Evolutionary conservation across 2,113 vertebrate species (phyloP).

Genomic region (Balaeniceps rex): DNA sequence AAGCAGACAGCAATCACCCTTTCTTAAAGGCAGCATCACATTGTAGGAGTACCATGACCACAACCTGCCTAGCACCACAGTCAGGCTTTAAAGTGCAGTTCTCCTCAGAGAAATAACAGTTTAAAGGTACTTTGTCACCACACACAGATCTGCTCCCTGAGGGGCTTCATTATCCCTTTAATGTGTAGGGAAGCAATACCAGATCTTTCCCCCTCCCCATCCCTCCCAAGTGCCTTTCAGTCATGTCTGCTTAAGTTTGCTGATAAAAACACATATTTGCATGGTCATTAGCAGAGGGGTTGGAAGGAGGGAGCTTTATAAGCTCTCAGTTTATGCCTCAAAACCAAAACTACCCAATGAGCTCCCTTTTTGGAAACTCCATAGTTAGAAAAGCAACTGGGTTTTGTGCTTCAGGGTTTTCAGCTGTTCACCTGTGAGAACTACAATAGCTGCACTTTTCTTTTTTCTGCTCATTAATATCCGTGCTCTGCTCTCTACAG

Average conservation of each 20-base stretch:
- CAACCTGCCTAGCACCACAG: background rate
- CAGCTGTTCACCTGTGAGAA: background rate
- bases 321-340: conserved; percentile 1
- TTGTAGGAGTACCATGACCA: background rate
- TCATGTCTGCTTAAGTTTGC: conserved; percentile 43
- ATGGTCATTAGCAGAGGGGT: background rate
- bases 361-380: background rate
- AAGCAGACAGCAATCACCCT: background rate
- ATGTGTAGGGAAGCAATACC: background rate
- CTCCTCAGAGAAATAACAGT: background rate
- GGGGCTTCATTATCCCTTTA: conserved; percentile 25
- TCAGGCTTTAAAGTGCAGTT: background rate
- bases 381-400: background rate
- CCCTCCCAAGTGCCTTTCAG: conserved; percentile 1
- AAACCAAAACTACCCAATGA: background rate
- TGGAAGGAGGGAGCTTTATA: background rate
- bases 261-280: conserved; percentile 47
- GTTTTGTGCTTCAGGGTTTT: background rate
- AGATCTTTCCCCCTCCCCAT: background rate
- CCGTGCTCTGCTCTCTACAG: background rate
- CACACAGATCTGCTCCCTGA: background rate
- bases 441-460: background rate
- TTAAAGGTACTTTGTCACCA: conserved; percentile 44
- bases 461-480: background rate
- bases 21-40: background rate